Evolutionary conservation across 2,113 vertebrate species (phyloP), one percentile per base, ranked within the genome.

Genomic region (Motacilla alba): DNA sequence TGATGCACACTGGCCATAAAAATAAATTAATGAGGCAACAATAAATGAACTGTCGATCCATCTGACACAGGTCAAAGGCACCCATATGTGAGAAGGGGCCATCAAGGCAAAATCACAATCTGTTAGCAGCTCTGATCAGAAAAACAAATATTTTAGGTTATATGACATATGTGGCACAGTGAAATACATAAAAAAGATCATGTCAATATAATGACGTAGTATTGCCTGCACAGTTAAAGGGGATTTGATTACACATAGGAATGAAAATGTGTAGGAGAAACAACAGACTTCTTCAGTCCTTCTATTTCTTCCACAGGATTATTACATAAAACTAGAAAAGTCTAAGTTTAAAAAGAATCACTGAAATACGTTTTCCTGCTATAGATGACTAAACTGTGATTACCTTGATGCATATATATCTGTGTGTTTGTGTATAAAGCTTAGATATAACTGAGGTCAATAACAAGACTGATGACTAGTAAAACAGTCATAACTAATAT

Each of bases 1-100:
- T 95, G 82, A 70, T 80, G 39, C 24, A 90, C 23, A n/a, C 17
- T 77, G 55, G 10, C 24, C 56, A 64, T 84, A 89, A 92, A 90
- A 93, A 59, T 55, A 92, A 94, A 92, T 79, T 56, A 91, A 73
- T 35, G 50, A 90, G 37, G 47, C 43, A 90, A 94, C 21, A 91
- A 73, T 16, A 80, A 80, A 88, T 67, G 23, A 90, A 66, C 31
- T 76, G 5, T 43, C 33, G 52, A 11, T 67, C 37, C 49, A 31
- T 52, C 52, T 92, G 91, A 64, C 80, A 78, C 0, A 6, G 69
- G 37, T 95, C 93, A 91, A 82, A 87, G 16, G 55, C 39, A 95
- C 11, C 23, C 63, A 35, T 39, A 62, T 55, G 30, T 77, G 47
- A 82, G 43, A 91, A 90, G 56, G 31, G 4, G 10, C 3, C 53